Evolutionary conservation across 2,797 vertebrate genomes (phyloP).

Genomic region (Rhynchonycteris naso): DNA sequence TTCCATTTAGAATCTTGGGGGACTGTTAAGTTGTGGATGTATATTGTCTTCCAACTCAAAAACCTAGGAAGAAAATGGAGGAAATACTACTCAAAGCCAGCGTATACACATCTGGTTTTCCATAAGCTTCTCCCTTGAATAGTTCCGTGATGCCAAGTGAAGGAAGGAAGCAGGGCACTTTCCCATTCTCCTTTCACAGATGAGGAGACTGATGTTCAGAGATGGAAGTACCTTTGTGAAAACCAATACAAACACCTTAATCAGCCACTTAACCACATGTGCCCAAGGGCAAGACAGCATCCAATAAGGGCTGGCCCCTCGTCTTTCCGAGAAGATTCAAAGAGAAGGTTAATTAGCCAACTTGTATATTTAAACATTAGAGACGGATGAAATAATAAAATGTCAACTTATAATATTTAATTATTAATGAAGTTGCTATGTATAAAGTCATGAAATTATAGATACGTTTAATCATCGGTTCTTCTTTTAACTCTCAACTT

Average conservation of each 20-base stretch:
- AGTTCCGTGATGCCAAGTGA: not conserved
- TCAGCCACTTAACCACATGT: not conserved
- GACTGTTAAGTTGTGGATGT: not conserved
- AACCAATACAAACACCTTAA: not conserved
- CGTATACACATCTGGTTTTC: not conserved
- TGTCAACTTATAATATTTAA: not conserved
- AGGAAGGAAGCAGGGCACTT: not conserved
- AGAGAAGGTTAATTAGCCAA: not conserved
- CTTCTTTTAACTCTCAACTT: constrained; percentile 9
- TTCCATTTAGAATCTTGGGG: not conserved
- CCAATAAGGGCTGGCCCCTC: not conserved
- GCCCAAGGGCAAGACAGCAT: not conserved
- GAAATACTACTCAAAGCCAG: not conserved
- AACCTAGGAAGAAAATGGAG: not conserved
- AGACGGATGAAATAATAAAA: not conserved
- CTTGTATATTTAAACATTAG: not conserved
- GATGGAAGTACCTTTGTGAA: not conserved
- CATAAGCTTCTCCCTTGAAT: not conserved
- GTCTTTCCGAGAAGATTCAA: not conserved
- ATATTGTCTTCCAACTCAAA: not conserved
- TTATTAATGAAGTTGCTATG: not conserved
- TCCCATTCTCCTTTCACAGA: not conserved
- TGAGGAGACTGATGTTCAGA: not conserved
- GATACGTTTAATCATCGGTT: not conserved
- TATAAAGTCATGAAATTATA: not conserved